Percentiles rank a stretch among this genome's conserved stretches.
Conservation (phyloP, 2,797 vertebrate species). For the Pitangus sulphuratus region DNA sequence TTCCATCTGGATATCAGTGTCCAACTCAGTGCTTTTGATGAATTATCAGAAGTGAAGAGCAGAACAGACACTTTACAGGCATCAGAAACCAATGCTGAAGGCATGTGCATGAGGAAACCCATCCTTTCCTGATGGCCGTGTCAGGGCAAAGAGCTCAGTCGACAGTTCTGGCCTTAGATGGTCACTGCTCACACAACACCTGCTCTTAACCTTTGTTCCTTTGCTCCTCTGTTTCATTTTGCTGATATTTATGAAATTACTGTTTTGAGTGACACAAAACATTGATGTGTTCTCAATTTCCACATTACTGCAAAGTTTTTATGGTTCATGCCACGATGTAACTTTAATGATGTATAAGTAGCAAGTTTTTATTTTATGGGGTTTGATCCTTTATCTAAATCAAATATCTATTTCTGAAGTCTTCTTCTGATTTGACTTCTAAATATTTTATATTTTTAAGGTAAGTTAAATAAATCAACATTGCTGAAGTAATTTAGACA, state of each 20-base stretch:
- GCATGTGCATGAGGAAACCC: accelerated
- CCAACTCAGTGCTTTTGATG: not conserved
- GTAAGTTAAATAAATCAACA: not conserved
- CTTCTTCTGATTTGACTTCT: not conserved
- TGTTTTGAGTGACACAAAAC: not conserved
- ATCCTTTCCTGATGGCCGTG: not conserved
- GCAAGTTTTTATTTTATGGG: not conserved
- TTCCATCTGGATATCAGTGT: not conserved
- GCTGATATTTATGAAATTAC: not conserved
- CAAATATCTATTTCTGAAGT: not conserved
- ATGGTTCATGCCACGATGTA: not conserved
- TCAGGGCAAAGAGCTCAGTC: not conserved
- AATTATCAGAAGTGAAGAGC: not conserved
- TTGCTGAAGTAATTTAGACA: not conserved
- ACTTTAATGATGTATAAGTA: not conserved
- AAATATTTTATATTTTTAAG: not conserved
- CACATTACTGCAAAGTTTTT: not conserved
- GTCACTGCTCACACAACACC: not conserved
- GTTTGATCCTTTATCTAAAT: not conserved
- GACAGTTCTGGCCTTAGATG: accelerated
- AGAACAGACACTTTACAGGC: not conserved
- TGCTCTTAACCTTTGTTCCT: not conserved
- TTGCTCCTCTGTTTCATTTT: not conserved
- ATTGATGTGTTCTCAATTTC: not conserved
- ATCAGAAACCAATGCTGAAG: not conserved